These are phyloP conservation scores for Cheilosia impressa DNA, from an alignment of 2,888 invertebrate genomes.

Conservation along the genomic window DNA sequence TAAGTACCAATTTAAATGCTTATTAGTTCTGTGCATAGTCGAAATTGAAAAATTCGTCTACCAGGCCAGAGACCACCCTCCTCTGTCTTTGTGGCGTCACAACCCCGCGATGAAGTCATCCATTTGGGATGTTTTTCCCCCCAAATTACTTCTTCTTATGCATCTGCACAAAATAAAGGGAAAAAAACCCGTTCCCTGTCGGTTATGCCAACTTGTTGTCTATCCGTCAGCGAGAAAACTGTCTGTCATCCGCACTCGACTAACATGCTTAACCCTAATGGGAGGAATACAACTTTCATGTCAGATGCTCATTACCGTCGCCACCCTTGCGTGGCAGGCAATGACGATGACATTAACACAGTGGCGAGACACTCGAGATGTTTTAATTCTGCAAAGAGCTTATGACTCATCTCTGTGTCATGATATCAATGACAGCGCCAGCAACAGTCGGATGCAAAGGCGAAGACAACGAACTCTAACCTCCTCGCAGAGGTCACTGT, in stretches of 20 bases:
- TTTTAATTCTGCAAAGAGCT: constrained; percentile 46
- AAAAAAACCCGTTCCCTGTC: constrained; percentile 31
- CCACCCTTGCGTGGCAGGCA: constrained; percentile 62
- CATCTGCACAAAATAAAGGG: neutral
- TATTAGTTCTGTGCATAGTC: neutral
- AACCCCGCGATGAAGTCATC: constrained; percentile 46
- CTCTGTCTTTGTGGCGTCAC: neutral
- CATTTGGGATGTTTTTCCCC: constrained; percentile 1
- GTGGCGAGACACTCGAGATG: constrained; percentile 24
- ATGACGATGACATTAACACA: constrained; percentile 6
- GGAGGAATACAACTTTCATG: constrained; percentile 63
- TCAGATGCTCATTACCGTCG: constrained; percentile 68
- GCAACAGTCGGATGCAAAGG: constrained; percentile 2
- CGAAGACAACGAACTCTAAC: constrained; percentile 36
- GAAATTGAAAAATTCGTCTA: constrained; percentile 19
- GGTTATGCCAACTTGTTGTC: constrained; percentile 10
- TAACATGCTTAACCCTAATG: constrained; percentile 32
- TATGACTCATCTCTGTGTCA: constrained; percentile 25
- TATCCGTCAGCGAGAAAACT: constrained; percentile 20
- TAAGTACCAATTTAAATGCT: constrained; percentile 9
- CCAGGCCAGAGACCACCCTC: neutral
- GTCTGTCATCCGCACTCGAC: constrained; percentile 31
- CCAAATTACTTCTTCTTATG: constrained; percentile 28
- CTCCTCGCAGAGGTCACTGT: constrained; percentile 44
- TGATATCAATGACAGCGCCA: neutral